A percentile compares a stretch with the other conserved stretches of the same genome.
phyloP scores from a whole-genome alignment of 2,888 invertebrate genomes.

The Nemurella pictetii region DNA sequence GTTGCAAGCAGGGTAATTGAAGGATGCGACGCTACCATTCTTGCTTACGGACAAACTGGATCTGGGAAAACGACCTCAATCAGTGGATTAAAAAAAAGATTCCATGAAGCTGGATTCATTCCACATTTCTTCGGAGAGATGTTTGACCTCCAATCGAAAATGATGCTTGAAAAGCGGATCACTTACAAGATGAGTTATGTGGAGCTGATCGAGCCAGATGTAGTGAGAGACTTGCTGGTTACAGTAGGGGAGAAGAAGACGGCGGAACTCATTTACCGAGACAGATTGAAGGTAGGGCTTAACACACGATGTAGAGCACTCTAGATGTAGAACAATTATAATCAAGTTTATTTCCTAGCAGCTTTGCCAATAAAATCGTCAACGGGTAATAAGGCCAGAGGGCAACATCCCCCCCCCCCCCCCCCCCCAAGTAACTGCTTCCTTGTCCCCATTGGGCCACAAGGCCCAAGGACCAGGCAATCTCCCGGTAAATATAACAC shows the following conservation, averaged over 20 bases:
- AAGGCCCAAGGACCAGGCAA: too few relatives aligned
- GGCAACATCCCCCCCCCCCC: too few relatives aligned
- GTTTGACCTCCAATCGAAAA: background rate
- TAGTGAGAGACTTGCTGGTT: background rate
- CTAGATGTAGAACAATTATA: too few relatives aligned
- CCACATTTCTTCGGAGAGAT: background rate
- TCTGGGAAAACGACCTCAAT: constrained; percentile 12
- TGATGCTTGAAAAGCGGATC: background rate
- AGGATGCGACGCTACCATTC: background rate
- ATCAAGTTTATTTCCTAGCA: too few relatives aligned
- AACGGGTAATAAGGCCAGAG: too few relatives aligned
- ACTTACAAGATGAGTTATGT: constrained; percentile 11
- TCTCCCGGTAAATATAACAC: too few relatives aligned
- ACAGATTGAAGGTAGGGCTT: background rate
- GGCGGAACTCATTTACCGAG: background rate
- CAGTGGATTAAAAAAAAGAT: background rate
- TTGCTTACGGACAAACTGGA: background rate
- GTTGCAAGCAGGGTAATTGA: background rate
- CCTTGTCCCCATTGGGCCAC: too few relatives aligned
- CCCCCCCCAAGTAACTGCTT: too few relatives aligned
- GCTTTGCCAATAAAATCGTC: too few relatives aligned
- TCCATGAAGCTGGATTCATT: background rate
- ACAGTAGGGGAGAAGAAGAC: background rate
- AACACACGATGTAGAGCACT: too few relatives aligned
- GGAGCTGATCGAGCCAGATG: background rate